Base-by-base conservation (phyloP, 2,888 invertebrate genomes). In the Globia sparganii region DNA sequence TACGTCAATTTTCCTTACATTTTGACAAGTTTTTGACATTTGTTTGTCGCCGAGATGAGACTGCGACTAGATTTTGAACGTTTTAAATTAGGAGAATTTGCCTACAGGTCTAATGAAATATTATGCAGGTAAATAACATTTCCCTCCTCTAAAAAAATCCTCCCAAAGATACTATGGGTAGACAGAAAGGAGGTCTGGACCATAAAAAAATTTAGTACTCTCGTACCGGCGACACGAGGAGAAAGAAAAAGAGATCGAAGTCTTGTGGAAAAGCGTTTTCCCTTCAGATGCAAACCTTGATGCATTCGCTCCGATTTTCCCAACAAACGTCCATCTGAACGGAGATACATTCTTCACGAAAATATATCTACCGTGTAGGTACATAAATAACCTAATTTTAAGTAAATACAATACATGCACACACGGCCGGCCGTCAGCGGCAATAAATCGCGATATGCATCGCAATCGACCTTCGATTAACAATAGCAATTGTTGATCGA, bases 381-480 rank as follows among this genome's bases (percentile, higher is more conserved):
- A 56, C 28, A 37, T 61, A 66, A 62, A 62, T 72, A 80, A 46
- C 59, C 66, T 5, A 37, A 74, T 53, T 81, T 65, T 40, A 74
- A 43, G 75, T 81, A 78, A 74, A 78, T 46, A 66, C 72, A 43
- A 11, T 34, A 58, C 34, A 43, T 53, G 18, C 31, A 59, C 78
- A 28, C 3, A 8, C 79, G 61, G 25, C 8, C 18, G 5, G 28
- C 43, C 15, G 56, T 34, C 72, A 75, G 56, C 40, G 15, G 49
- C 5, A 15, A 79, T 79, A 79, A 75, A 79, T 79, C 76, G 28
- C 3, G 40, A 18, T 34, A 34, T 81, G 68, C 75, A 79, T 75
- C 28, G 53, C 37, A 56, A 58, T 81, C 75, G 40, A 68, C 62
- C n/a, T n/a, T n/a, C n/a, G n/a, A n/a, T n/a, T n/a, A n/a, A n/a